These are phyloP conservation scores for Seladonia tumulorum DNA, from an alignment of 2,888 invertebrate species.

Conservation along the genomic window DNA sequence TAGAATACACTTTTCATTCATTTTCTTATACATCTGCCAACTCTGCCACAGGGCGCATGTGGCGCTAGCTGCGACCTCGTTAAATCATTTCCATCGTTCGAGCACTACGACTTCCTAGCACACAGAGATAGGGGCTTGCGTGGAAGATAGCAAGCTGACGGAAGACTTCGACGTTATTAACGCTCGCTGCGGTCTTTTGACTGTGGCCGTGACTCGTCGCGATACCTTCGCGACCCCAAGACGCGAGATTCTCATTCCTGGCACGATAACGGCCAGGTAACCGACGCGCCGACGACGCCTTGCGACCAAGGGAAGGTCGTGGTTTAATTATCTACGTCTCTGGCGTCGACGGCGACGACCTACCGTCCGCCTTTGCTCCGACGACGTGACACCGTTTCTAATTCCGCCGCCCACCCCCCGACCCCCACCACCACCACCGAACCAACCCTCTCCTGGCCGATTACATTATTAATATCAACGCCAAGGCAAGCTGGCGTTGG, in stretches of 20 bases:
- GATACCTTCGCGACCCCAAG: slow-evolving; percentile 27
- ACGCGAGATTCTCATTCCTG: slow-evolving; percentile 66
- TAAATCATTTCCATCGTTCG: not conserved
- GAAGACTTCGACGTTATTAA: slow-evolving; percentile 36
- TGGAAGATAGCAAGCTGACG: not conserved
- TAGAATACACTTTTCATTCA: too few relatives aligned
- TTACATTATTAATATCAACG: slow-evolving; percentile 78
- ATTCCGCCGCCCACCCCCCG: slow-evolving; percentile 62
- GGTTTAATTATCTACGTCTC: slow-evolving; percentile 75
- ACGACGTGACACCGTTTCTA: slow-evolving; percentile 76
- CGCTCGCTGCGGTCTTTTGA: slow-evolving; percentile 15
- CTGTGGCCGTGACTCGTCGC: slow-evolving; percentile 7
- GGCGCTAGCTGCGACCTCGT: not conserved
- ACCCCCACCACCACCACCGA: not conserved
- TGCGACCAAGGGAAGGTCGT: slow-evolving; percentile 56
- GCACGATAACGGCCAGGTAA: slow-evolving; percentile 74
- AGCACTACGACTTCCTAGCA: not conserved
- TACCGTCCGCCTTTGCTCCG: slow-evolving; percentile 54
- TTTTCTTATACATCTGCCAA: too few relatives aligned
- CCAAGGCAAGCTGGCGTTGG: slow-evolving; percentile 39
- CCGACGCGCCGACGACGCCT: slow-evolving; percentile 58
- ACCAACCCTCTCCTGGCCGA: slow-evolving; percentile 50
- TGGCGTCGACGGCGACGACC: slow-evolving; percentile 46
- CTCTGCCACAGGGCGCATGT: not conserved
- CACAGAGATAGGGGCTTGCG: not conserved